Percentiles rank a stretch among this genome's conserved stretches.
Evolutionary conservation across 2,113 vertebrate species (phyloP).

Genomic region (Orthonyx spaldingii): DNA sequence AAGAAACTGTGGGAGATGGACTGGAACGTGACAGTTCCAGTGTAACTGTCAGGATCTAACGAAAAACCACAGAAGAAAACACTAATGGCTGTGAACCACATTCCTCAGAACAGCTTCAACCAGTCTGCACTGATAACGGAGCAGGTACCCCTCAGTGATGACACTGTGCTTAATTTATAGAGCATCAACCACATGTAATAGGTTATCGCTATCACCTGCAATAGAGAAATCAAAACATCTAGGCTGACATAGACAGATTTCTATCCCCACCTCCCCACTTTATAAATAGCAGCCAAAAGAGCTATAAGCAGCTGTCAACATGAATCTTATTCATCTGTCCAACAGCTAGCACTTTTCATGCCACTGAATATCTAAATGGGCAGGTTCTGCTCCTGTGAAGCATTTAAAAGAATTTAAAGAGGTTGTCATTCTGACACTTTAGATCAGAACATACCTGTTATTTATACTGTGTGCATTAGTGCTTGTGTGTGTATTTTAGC

Average conservation of each 20-base stretch:
- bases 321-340: constrained; percentile 28
- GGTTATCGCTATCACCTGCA: not conserved
- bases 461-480: not conserved
- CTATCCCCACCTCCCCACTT: not conserved
- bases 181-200: not conserved
- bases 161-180: not conserved
- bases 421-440: constrained; percentile 21
- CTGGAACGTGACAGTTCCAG: constrained; percentile 5
- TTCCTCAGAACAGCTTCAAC: not conserved
- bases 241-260: not conserved
- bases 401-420: constrained; percentile 31
- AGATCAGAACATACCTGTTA: constrained; percentile 15
- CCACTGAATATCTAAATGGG: constrained; percentile 37
- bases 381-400: constrained; percentile 4
- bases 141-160: not conserved
- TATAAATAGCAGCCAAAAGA: constrained; percentile 43
- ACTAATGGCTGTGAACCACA: not conserved
- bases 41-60: constrained; percentile 11
- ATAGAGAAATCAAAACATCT: not conserved
- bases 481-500: not conserved
- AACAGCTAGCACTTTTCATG: constrained; percentile 42
- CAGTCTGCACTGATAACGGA: not conserved
- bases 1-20: not conserved
- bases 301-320: constrained; percentile 44
- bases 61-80: not conserved